These are phyloP conservation scores for Nymphalis polychloros DNA, from an alignment of 2,888 invertebrate genomes.

Conservation along the genomic window DNA sequence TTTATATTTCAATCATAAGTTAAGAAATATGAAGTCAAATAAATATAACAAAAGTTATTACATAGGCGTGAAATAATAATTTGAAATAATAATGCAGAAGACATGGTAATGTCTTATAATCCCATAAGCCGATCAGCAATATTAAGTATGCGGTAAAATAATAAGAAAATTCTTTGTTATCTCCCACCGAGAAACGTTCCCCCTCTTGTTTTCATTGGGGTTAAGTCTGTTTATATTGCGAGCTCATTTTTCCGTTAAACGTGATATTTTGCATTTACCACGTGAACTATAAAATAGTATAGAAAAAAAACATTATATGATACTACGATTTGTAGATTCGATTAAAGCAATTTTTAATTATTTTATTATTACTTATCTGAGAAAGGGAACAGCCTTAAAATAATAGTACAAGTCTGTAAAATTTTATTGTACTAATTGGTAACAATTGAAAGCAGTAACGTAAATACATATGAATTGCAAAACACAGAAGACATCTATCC, in stretches of 20 bases:
- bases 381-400: too few relatives aligned
- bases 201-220: conserved; percentile 31
- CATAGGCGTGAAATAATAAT: conserved; percentile 31
- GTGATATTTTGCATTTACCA: neutral
- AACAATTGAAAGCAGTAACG: too few relatives aligned
- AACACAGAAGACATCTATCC: too few relatives aligned
- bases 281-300: too few relatives aligned
- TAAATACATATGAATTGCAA: too few relatives aligned
- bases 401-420: too few relatives aligned
- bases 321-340: neutral
- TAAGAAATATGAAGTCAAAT: neutral
- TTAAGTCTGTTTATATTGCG: conserved; percentile 30
- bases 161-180: conserved; percentile 53
- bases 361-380: too few relatives aligned
- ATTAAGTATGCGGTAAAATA: conserved; percentile 51
- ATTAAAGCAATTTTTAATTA: too few relatives aligned
- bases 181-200: conserved; percentile 21
- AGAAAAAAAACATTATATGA: neutral
- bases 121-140: conserved; percentile 37
- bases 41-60: neutral
- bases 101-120: conserved; percentile 40
- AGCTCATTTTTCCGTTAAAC: conserved; percentile 27
- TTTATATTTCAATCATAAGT: neutral
- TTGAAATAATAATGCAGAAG: conserved; percentile 29
- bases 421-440: too few relatives aligned